Base-by-base conservation (phyloP, 1,140 invertebrate species). In the Proctacanthus coquilletti region DNA sequence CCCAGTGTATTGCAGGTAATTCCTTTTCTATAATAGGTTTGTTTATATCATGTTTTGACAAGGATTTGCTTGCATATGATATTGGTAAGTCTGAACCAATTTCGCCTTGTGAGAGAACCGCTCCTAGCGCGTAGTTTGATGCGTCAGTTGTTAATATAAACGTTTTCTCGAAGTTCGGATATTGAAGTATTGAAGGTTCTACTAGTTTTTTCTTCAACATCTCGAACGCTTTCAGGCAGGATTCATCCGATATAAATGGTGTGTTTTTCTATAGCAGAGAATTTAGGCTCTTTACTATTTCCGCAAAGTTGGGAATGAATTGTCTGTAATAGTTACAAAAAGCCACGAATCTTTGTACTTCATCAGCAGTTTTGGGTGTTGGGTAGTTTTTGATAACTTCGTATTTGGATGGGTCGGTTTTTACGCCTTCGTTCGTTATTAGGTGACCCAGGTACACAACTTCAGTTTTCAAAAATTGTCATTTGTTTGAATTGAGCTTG, bases 141-240 rank as follows among this genome's bases (percentile, higher is more conserved):
- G 56, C 60, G 27, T 63, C 57, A 4, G 51, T 53, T 10, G 49
- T 51, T 21, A 56, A 25, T 6, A 47, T 44, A 40, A 58, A 61
- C 38, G 19, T 23, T 45, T 53, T 50, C 5, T 3, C 14, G 42
- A 58, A 56, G 41, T 61, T 49, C 0, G 55, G 58, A 31, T 56
- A 58, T 43, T 48, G 42, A 13, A 60, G 21, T 4, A 54, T 46
- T 8, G 46, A 48, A 33, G 45, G 41, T 17, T 36, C 36, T 14
- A 31, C 47, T 25, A 53, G 20, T 25, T 3, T 46, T 36, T 5
- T 4, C 42, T 36, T 55, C 30, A 33, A 52, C n/a, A n/a, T n/a
- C n/a, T n/a, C n/a, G n/a, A n/a, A n/a, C n/a, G n/a, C n/a, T n/a
- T n/a, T n/a, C n/a, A n/a, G n/a, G n/a, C n/a, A n/a, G n/a, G n/a